Evolutionary conservation across 2,888 invertebrate species (phyloP).

Genomic region (Orthosia gothica): DNA sequence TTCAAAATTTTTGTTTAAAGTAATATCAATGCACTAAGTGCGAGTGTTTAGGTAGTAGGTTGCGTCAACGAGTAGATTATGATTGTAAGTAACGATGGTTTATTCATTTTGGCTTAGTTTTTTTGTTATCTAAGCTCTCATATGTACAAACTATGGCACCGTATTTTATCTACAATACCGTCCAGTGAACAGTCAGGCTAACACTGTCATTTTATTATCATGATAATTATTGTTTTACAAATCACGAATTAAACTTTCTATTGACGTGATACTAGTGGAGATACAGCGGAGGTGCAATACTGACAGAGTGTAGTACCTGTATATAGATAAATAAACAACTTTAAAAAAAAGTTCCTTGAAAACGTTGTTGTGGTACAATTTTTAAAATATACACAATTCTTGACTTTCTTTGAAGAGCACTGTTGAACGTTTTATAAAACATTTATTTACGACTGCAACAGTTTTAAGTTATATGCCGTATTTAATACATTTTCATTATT

Average conservation of each 20-base stretch:
- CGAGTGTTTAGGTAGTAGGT: slow-evolving; percentile 82
- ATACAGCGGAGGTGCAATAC: slow-evolving; percentile 60
- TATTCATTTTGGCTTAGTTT: slow-evolving; percentile 76
- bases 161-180: slow-evolving; percentile 87
- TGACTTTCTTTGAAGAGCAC: slow-evolving; percentile 57
- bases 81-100: slow-evolving; percentile 75
- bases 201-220: slow-evolving; percentile 74
- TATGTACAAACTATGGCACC: slow-evolving; percentile 80
- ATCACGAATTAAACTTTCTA: slow-evolving; percentile 63
- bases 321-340: slow-evolving; percentile 63
- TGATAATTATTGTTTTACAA: slow-evolving; percentile 67
- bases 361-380: slow-evolving; percentile 83
- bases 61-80: slow-evolving; percentile 83
- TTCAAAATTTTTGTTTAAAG: slow-evolving; percentile 74
- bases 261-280: slow-evolving; percentile 68
- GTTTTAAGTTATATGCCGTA: slow-evolving; percentile 58
- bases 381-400: slow-evolving; percentile 72
- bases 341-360: slow-evolving; percentile 82
- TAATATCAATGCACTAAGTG: slow-evolving; percentile 88
- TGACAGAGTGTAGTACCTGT: slow-evolving; percentile 66
- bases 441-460: slow-evolving; percentile 66
- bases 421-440: slow-evolving; percentile 67
- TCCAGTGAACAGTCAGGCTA: slow-evolving; percentile 84
- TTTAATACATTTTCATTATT: slow-evolving; percentile 54
- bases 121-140: slow-evolving; percentile 74